These are phyloP conservation scores for Leptopilina boulardi DNA, from an alignment of 1,140 invertebrate genomes.

Conservation along the genomic window DNA sequence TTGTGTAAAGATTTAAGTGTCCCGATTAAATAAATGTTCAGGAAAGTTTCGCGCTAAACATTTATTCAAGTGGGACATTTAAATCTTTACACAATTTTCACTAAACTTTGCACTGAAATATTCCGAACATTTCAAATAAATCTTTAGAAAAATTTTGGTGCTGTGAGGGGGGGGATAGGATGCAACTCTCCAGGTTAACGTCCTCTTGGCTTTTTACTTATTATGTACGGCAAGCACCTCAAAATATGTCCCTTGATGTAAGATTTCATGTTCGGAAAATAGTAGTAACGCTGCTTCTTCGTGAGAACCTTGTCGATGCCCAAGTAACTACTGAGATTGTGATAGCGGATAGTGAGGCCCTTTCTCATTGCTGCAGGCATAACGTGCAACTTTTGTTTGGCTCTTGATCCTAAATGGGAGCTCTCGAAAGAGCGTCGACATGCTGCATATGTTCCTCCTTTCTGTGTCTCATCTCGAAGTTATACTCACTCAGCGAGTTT, in stretches of 20 bases:
- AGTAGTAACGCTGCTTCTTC: constrained; percentile 38
- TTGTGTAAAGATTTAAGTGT: too few relatives aligned
- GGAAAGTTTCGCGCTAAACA: too few relatives aligned
- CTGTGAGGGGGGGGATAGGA: too few relatives aligned
- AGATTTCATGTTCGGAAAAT: constrained; percentile 43
- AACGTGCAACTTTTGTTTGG: not conserved
- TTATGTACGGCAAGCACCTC: constrained; percentile 48
- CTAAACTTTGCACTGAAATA: too few relatives aligned
- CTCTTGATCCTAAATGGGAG: not conserved
- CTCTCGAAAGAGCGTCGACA: not conserved
- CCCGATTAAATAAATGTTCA: too few relatives aligned
- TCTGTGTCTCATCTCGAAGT: not conserved
- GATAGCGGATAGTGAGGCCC: constrained; percentile 26
- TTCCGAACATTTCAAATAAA: too few relatives aligned
- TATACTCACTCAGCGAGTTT: not conserved
- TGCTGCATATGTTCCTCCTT: not conserved
- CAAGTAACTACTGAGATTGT: constrained; percentile 36
- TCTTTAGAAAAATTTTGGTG: too few relatives aligned
- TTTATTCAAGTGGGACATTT: too few relatives aligned
- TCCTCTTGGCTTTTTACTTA: constrained; percentile 45
- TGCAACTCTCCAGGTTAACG: constrained; percentile 45
- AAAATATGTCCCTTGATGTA: constrained; percentile 45
- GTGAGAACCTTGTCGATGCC: constrained; percentile 34
- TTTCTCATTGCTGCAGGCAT: constrained; percentile 38
- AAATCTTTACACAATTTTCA: too few relatives aligned